Base-by-base conservation (phyloP, 1,140 invertebrate genomes). In the Drosophila kurseongensis region DNA sequence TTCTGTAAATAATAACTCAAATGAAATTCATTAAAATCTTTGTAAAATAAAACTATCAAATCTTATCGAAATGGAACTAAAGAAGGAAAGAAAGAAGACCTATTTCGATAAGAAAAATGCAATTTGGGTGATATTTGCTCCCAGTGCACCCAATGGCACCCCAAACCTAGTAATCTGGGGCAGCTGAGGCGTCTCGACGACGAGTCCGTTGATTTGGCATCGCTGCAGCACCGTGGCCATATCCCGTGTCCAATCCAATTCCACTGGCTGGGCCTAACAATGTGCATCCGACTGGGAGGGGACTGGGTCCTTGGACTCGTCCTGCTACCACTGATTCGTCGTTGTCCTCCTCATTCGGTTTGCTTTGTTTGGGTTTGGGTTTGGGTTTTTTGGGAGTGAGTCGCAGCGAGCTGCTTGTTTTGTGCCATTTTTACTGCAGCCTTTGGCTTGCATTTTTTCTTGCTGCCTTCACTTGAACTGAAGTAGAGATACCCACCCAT, bases 361-460 rank as follows among this genome's bases (percentile, higher is more conserved):
- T 78, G 79, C 79, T 77, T 65, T 73, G 74, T 57, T 85, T 63
- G 69, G 69, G 75, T 78, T 80, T 85, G 68, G 69, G 80, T 75
- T 83, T 76, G 75, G 32, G 29, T 14, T 23, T 18, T 59, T 69
- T 44, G 35, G 60, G 63, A 59, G 16, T 66, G 40, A 45, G 62
- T 47, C 40, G 41, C 42, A 32, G 27, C 32, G 18, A 27, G 65
- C n/a, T 40, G 48, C 62, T 86, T 80, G 84, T 89, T 88, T 88
- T 88, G 84, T 61, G 78, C 67, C 79, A 88, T 88, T 88, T 88
- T 88, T 88, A 88, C 83, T 88, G 83, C 83, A 88, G 75, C 83
- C 84, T 83, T 88, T 88, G 83, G 82, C 82, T 89, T 88, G 83
- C 83, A 88, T 88, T 88, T 88, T 88, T 88, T 88, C 79, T 88